Evolutionary conservation across 92 coral and sea anemone species (phyloP).

Genomic region (Zoanthus sociatus): DNA sequence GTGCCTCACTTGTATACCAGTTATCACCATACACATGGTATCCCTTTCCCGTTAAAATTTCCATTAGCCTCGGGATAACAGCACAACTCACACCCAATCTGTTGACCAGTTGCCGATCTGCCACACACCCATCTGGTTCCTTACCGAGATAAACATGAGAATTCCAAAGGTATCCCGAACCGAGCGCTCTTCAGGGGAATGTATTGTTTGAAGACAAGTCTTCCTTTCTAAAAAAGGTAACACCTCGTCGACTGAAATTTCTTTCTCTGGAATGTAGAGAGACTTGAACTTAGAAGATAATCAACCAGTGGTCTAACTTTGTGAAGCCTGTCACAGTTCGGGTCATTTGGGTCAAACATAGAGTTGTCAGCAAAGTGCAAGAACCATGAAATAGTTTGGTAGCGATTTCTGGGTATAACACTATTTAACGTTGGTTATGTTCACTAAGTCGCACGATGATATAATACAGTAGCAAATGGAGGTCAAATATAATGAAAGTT

Average conservation of each 20-base stretch:
- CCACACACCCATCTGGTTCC: slow-evolving; percentile 25
- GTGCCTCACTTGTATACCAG: neutral
- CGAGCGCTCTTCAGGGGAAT: slow-evolving; percentile 58
- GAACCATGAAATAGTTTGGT: neutral
- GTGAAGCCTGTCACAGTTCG: slow-evolving; percentile 47
- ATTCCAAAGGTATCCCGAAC: slow-evolving; percentile 66
- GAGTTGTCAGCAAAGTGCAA: slow-evolving; percentile 34
- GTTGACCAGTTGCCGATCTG: neutral
- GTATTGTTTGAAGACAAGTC: slow-evolving; percentile 60
- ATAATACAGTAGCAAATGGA: too few relatives aligned
- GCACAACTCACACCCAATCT: neutral
- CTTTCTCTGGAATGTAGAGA: neutral
- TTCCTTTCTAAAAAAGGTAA: slow-evolving; percentile 54
- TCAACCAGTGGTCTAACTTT: slow-evolving; percentile 66
- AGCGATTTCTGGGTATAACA: neutral
- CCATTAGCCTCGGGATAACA: neutral
- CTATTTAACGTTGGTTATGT: slow-evolving; percentile 23
- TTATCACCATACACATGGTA: neutral
- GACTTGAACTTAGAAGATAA: slow-evolving; percentile 49
- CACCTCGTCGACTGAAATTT: neutral
- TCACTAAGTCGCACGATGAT: too few relatives aligned
- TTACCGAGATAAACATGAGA: slow-evolving; percentile 56
- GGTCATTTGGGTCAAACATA: slow-evolving; percentile 39
- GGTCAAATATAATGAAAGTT: too few relatives aligned
- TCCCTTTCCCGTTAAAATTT: neutral